These are phyloP conservation scores for Lates japonicus DNA, from an alignment of 2,797 vertebrate genomes.

Conservation along the genomic window DNA sequence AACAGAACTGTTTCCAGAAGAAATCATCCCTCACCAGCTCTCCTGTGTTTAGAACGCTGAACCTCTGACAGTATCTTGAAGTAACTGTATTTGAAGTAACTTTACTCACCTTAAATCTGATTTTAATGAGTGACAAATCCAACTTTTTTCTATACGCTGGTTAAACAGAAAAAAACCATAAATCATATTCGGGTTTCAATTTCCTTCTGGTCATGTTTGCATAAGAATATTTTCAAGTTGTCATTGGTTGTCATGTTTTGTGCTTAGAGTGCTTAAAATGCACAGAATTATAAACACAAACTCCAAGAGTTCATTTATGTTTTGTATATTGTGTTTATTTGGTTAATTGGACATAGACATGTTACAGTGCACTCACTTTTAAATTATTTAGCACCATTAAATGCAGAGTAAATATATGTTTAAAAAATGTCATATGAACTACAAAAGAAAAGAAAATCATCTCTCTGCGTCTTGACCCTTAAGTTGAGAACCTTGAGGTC, in stretches of 20 bases:
- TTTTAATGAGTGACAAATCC: conserved; percentile 53
- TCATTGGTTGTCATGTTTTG: background rate
- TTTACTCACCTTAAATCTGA: background rate
- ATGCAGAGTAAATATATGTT: background rate
- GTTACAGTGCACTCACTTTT: background rate
- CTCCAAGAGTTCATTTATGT: background rate
- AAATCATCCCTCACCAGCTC: conserved; percentile 59
- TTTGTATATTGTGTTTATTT: background rate
- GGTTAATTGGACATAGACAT: background rate
- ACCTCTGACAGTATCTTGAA: conserved; percentile 57
- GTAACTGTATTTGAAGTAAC: conserved; percentile 42
- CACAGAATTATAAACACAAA: background rate
- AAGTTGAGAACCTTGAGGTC: conserved; percentile 8
- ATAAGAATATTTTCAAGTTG: background rate
- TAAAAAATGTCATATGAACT: background rate
- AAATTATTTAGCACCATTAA: background rate
- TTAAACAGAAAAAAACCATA: conserved; percentile 38
- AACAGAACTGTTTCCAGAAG: conserved; percentile 58
- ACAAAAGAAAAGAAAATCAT: background rate
- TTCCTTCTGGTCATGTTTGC: conserved; percentile 16
- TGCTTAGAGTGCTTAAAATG: background rate
- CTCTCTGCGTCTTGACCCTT: conserved; percentile 12
- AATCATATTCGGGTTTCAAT: conserved; percentile 26
- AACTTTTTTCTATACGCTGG: conserved; percentile 27
- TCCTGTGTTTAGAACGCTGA: conserved; percentile 53